Evolutionary conservation across 2,888 invertebrate genomes (phyloP).

Genomic region (Drosophila meridionalis): DNA sequence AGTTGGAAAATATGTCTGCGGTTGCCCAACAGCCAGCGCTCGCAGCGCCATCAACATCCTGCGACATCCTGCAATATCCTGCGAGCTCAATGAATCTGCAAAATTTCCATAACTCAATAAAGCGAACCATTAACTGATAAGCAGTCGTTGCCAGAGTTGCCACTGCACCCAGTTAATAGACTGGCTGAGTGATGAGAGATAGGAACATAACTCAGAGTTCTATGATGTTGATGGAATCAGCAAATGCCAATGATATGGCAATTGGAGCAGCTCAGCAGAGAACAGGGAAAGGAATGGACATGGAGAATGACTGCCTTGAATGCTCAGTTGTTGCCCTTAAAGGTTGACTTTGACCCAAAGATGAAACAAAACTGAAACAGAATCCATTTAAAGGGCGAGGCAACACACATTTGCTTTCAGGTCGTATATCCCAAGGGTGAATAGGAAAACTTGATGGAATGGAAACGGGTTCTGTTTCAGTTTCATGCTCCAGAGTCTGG

Average conservation of each 20-base stretch:
- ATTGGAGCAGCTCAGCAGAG: conserved; percentile 19
- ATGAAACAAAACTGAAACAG: conserved; percentile 35
- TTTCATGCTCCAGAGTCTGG: conserved; percentile 14
- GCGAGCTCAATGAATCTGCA: conserved; percentile 27
- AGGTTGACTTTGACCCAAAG: conserved; percentile 11
- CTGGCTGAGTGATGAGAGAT: conserved; percentile 47
- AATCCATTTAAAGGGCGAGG: conserved; percentile 11
- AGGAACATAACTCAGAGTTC: conserved; percentile 34
- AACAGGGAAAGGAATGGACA: conserved; percentile 10
- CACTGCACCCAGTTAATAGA: conserved; percentile 17
- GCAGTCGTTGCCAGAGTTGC: conserved; percentile 12
- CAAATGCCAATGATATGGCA: conserved; percentile 44
- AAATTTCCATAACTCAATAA: conserved; percentile 67
- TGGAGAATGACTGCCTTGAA: conserved; percentile 34
- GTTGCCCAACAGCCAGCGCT: conserved; percentile 28
- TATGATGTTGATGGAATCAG: conserved; percentile 25
- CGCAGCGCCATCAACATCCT: conserved; percentile 9
- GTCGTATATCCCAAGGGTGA: conserved; percentile 44
- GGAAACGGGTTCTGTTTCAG: conserved; percentile 42
- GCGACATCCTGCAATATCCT: conserved; percentile 20
- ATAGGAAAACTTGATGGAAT: conserved; percentile 35
- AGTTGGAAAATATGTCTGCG: conserved; percentile 82
- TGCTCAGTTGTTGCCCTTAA: background rate
- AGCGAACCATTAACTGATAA: conserved; percentile 61
- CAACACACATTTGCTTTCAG: conserved; percentile 44